phyloP scores from a whole-genome alignment of 2,888 invertebrate genomes.

The Coremacera marginata region DNA sequence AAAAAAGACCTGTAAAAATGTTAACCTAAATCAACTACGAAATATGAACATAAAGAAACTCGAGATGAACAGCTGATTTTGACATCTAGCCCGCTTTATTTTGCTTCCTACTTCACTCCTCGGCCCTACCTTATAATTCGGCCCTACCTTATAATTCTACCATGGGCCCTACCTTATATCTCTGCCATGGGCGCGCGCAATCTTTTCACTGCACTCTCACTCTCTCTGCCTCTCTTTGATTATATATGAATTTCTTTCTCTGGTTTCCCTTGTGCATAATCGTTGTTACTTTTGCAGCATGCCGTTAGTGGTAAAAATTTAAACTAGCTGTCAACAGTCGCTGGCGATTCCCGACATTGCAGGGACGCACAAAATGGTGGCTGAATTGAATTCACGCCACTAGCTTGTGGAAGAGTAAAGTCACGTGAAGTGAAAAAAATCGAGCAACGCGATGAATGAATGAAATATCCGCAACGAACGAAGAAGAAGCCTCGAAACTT shows the following conservation, averaged over 20 bases:
- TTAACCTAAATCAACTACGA: no score
- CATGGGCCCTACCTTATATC: no score
- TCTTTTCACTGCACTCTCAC: neutral
- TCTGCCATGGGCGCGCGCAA: no score
- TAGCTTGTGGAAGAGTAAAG: slow-evolving; percentile 40
- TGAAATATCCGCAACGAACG: neutral
- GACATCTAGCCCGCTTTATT: no score
- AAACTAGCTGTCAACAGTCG: slow-evolving; percentile 36
- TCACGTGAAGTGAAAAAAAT: slow-evolving; percentile 39
- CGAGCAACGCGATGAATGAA: neutral
- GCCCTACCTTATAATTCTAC: no score
- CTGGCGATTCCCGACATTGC: slow-evolving; percentile 45
- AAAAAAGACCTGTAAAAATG: no score
- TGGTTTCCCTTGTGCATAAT: neutral
- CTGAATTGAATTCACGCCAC: slow-evolving; percentile 30
- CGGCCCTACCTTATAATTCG: no score
- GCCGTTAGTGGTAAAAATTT: neutral
- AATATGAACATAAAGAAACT: no score
- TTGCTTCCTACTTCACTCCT: no score
- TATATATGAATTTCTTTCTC: slow-evolving; percentile 9
- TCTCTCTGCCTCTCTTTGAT: slow-evolving; percentile 5
- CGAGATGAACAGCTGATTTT: no score
- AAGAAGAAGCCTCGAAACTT: neutral
- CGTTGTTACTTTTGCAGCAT: slow-evolving; percentile 28
- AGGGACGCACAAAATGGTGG: slow-evolving; percentile 48